A percentile compares a stretch with the other conserved stretches of the same genome.
Conservation (phyloP, 2,113 vertebrate genomes). For the Callionymus lyra region DNA sequence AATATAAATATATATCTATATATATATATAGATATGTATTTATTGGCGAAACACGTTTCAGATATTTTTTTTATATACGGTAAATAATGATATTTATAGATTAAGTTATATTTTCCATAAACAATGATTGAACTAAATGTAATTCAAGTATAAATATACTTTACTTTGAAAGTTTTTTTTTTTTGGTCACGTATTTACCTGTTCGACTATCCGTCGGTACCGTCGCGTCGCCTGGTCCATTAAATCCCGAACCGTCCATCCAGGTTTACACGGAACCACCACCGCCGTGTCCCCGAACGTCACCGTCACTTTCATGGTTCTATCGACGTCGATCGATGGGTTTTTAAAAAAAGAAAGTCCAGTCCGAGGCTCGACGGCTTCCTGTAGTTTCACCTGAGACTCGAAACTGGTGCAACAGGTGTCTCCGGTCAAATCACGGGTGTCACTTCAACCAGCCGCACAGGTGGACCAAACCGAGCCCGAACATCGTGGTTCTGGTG, state of each 20-base stretch:
- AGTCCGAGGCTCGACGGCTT: constrained; percentile 6
- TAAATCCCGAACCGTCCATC: constrained; percentile 76
- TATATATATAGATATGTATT: too few relatives aligned
- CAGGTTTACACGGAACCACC: constrained; percentile 82
- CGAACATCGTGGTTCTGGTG: background rate
- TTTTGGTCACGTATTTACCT: constrained; percentile 60
- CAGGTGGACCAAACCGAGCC: background rate
- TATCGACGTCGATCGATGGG: background rate
- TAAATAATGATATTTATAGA: too few relatives aligned
- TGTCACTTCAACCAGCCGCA: background rate
- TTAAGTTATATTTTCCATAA: too few relatives aligned
- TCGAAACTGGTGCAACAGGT: constrained; percentile 58
- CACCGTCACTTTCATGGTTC: constrained; percentile 94
- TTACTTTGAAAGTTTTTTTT: too few relatives aligned
- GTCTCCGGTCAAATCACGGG: constrained; percentile 43
- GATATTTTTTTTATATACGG: too few relatives aligned
- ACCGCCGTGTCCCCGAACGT: constrained; percentile 78
- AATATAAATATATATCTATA: too few relatives aligned
- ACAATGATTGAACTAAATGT: too few relatives aligned
- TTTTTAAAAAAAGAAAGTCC: background rate
- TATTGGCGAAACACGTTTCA: too few relatives aligned
- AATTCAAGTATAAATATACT: too few relatives aligned
- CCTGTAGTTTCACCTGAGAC: constrained; percentile 26
- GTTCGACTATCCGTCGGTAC: constrained; percentile 73
- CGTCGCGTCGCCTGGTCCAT: constrained; percentile 81